Base-by-base conservation (phyloP, 1,140 invertebrate genomes). In the Vollenhovia emeryi region DNA sequence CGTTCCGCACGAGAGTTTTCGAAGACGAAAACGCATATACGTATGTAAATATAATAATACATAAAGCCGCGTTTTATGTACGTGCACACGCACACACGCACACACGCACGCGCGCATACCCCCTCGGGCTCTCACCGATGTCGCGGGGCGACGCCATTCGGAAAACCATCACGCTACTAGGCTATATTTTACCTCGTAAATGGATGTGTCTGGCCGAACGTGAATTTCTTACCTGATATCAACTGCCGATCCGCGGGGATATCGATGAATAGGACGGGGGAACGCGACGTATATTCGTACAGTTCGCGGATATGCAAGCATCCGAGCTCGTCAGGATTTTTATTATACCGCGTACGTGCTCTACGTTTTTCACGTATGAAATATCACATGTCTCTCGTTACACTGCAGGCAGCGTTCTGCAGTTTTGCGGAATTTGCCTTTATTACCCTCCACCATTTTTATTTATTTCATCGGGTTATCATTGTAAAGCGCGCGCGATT, bases 101-200 rank as follows among this genome's bases (percentile, higher is more conserved):
- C n/a, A 30, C 7, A 9, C 13, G 11, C 62, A 43, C 36, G 13
- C 30, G 33, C 30, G 13, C 24, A 27, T 3, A 45, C 36, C 48
- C 64, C 27, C 24, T 24, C 45, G 13, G 48, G 50, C 27, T 73
- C 66, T 57, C 4, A 27, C 15, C 30, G 64, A 84, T 55, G 62
- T 74, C 69, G 24, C 71, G 55, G 66, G 27, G 69, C 60, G 59
- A 68, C 50, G 78, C n/a, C 13, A 80, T 73, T 82, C 74, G 59
- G 48, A 69, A 82, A 76, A 83, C 55, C 64, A 87, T 88, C 83
- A 89, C 74, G 82, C 82, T 48, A 85, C 50, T 50, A 45, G 48
- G 48, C 82, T 55, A 84, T 86, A 86, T 89, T 89, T 88, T 75
- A 88, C 13, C 69, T 75, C 13, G 68, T 59, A 86, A 89, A 88